Base-by-base conservation (phyloP, 2,888 invertebrate species). In the Pammene aurita region DNA sequence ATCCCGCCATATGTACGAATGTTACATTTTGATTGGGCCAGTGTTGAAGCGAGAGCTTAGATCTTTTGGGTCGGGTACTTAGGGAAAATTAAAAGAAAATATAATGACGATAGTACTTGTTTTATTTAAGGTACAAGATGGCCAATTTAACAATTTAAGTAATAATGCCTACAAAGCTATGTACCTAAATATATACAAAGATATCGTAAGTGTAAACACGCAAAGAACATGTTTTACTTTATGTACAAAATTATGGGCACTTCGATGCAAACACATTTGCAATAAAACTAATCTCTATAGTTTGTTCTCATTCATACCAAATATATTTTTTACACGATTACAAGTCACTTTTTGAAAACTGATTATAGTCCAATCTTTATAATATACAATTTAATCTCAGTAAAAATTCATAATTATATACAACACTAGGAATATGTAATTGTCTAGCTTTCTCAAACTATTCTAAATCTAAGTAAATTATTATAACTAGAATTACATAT, bases 51-150 rank as follows among this genome's bases (percentile, higher is more conserved):
- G 26, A 10, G 18, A 11, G 6, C 2, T 34, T 34, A 11, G 14
- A 34, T n/a, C 4, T 26, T n/a, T 38, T 13, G 9, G n/a, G 11
- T 26, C 14, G 38, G 13, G 54, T n/a, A 2, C 7, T n/a, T 9
- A 34, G 14, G 2, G 52, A 6, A 14, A 48, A 41, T 35, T 5
- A 77, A 70, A 75, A 75, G 50, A 71, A 73, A 50, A 72, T 54
- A 7, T 66, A 69, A 71, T 72, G 67, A 66, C 74, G 67, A 77
- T 80, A 80, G 79, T 80, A 82, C 76, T 82, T 78, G 74, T 81
- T 84, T 84, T 81, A 82, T 82, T 83, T 78, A 81, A 84, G 81
- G 82, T 84, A 83, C 83, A 79, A 65, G 80, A 84, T 84, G 83
- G 83, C 85, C 82, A 79, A 82, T 81, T 77, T 72, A 75, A 66